Percentiles rank a stretch among this genome's conserved stretches.
phyloP scores from a whole-genome alignment of 2,797 vertebrate species.

The Protosalanx chinensis region DNA sequence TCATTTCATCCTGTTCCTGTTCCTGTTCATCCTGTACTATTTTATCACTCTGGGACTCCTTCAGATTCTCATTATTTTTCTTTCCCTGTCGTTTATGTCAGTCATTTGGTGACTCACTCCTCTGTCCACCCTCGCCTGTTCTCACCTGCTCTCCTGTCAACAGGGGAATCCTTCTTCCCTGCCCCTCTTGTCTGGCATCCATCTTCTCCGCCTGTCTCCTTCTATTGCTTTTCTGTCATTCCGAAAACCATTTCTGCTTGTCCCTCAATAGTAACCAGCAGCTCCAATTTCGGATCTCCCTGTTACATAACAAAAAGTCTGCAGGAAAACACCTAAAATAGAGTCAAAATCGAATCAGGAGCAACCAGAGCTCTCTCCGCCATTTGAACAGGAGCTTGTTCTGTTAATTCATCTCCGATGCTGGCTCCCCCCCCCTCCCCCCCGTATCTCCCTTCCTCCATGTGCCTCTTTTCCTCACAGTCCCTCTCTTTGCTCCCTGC shows the following conservation, averaged over 20 bases:
- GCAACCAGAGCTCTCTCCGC: slow-evolving; percentile 37
- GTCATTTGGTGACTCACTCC: no score
- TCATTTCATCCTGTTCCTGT: no score
- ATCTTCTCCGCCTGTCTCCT: slow-evolving; percentile 13
- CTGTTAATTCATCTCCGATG: background rate
- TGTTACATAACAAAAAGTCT: background rate
- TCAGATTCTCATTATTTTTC: background rate
- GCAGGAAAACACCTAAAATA: slow-evolving; percentile 35
- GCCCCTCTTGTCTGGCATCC: slow-evolving; percentile 8
- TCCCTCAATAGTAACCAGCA: background rate
- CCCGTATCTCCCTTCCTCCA: slow-evolving; percentile 4
- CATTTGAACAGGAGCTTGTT: slow-evolving; percentile 2
- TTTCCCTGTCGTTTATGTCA: no score
- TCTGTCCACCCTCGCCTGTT: background rate
- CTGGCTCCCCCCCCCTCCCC: background rate
- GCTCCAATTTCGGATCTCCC: background rate
- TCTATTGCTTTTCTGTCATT: background rate
- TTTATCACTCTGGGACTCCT: background rate
- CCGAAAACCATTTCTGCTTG: background rate
- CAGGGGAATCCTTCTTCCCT: background rate
- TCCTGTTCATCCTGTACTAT: no score
- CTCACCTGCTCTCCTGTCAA: background rate
- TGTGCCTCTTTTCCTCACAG: no score
- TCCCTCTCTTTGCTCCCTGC: background rate
- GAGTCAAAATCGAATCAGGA: slow-evolving; percentile 45